Evolutionary conservation across 2,888 invertebrate genomes (phyloP), one percentile per base, ranked within the genome.

Genomic region (Chalcosyrphus nemorum): DNA sequence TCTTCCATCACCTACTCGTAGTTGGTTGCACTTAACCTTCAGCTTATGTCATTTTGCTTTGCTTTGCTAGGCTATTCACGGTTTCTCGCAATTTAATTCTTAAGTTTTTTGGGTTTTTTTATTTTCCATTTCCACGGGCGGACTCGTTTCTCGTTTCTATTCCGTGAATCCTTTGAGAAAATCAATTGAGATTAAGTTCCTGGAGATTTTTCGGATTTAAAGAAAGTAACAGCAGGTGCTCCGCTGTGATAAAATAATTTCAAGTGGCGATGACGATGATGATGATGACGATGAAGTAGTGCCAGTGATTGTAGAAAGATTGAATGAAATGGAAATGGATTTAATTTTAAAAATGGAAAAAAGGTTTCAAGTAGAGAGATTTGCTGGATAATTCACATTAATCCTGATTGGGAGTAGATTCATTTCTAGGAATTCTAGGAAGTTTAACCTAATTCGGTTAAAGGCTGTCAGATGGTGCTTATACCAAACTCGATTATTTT

Each of bases 111-210:
- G 13, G n/a, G n/a, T n/a, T n/a, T n/a, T 57, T 57, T 38, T 57
- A 6, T 7, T 6, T 9, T 17, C 17, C 47, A 5, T 2, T 21
- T 50, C 1, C n/a, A 47, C 21, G 19, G 2, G 19, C 32, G 59
- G 13, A 24, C 21, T 59, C 15, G 7, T 41, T 43, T n/a, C n/a
- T n/a, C n/a, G n/a, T n/a, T 41, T 11, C 5, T 13, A 15, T 24
- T 24, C 4, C 2, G 1, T 29, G 11, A n/a, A n/a, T n/a, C n/a
- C 15, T 47, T 63, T 17, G 29, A n/a, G 19, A 45, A 63, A 63
- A 63, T 63, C 63, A 63, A 63, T 63, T 47, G 15, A 19, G 45
- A 63, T 63, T 63, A 63, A 63, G 17, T 29, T 41, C 11, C 4
- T 41, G 7, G 0, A 29, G 11, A 45, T n/a, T 45, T 19, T 29